Base-by-base conservation (phyloP, 1,140 invertebrate genomes). In the Drosophila funebris region DNA sequence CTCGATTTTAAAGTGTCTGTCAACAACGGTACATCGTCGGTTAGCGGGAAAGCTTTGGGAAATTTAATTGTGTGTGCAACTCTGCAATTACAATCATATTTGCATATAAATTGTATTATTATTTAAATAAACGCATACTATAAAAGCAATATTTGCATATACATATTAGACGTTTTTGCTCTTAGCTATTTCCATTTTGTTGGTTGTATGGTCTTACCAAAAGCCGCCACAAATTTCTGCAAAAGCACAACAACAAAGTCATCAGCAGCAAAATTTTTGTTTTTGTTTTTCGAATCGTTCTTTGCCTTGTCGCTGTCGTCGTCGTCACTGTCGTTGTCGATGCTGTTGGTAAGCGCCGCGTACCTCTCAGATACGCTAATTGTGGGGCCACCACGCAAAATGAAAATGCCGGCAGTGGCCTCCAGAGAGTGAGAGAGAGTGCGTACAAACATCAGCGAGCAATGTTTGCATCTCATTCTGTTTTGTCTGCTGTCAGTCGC, bases 181-280 rank as follows among this genome's bases (percentile, higher is more conserved):
- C 6, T 48, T 22, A 22, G 4, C 4, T 27, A 27, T 14, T 48
- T 27, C 3, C 13, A 14, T 27, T 20, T 43, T 8, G 6, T 48
- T 48, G 44, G 22, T 27, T 48, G n/a, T 48, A 27, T 48, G 22
- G 4, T 48, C n/a, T 48, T 48, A 29, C 44, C 44, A 48, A 48
- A 48, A 48, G 63, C 60, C 78, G 75, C 75, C 78, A 78, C 77
- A 78, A 75, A 83, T 83, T 78, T 78, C 50, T 69, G 80, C 70
- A 77, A 78, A 77, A 77, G 33, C 79, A 72, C 57, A 53, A 67
- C 48, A 50, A 29, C 24, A 48, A 20, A 16, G 11, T 0, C 20
- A 27, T 2, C 22, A 48, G 5, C n/a, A 16, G 13, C 13, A 33
- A 52, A 48, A 54, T 11, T 54, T 52, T 52, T 37, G 63, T 74